Conservation (phyloP, 2,797 vertebrate genomes). For the Vipera latastei region DNA sequence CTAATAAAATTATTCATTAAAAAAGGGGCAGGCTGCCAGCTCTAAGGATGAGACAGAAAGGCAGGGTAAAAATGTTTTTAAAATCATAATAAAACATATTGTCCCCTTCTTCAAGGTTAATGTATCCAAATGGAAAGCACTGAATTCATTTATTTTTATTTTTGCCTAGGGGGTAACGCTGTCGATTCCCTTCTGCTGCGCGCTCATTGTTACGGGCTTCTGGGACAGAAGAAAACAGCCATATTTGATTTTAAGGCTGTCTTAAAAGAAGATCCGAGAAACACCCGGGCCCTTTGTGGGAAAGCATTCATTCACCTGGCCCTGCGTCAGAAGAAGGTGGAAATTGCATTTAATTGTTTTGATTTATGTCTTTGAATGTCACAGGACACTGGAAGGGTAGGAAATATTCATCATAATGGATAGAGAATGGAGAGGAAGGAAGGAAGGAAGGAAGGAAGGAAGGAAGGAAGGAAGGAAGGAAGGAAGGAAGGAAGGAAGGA, state of each 20-base stretch:
- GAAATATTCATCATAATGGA: neutral
- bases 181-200: constrained; percentile 83
- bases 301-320: constrained; percentile 83
- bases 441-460: too few relatives aligned
- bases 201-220: constrained; percentile 83
- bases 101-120: neutral
- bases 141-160: neutral
- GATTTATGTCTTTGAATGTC: neutral
- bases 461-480: too few relatives aligned
- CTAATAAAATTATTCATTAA: too few relatives aligned
- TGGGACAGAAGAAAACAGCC: constrained; percentile 90
- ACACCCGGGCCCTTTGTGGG: constrained; percentile 84
- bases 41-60: neutral
- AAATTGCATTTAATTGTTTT: neutral
- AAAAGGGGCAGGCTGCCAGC: too few relatives aligned
- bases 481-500: too few relatives aligned
- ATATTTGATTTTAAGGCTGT: constrained; percentile 89
- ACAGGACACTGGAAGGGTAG: neutral
- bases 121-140: neutral
- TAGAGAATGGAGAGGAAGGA: neutral
- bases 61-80: too few relatives aligned
- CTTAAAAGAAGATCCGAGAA: constrained; percentile 78
- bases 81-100: neutral
- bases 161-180: constrained; percentile 76
- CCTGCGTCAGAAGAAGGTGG: constrained; percentile 87